Conservation (phyloP, 2,888 invertebrate species). For the Cephus runcator region DNA sequence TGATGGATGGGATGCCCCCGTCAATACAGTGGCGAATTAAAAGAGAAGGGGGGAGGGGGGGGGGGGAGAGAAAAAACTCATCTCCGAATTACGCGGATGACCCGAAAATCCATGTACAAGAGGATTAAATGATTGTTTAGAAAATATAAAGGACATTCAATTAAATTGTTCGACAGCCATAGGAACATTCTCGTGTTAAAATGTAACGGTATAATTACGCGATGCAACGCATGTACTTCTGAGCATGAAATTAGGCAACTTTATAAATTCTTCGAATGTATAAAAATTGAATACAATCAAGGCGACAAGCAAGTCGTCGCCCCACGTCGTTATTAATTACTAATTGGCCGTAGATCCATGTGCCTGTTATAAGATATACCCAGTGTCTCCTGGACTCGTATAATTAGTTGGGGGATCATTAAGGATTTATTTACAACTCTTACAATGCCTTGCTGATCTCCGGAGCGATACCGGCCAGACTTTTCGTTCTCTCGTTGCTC, state of each 20-base stretch:
- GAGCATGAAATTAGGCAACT: too few species aligned
- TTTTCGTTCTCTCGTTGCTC: slow-evolving; percentile 22
- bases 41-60: neutral
- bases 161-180: neutral
- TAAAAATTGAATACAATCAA: slow-evolving; percentile 37
- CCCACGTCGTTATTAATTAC: slow-evolving; percentile 49
- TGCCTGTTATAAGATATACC: slow-evolving; percentile 37
- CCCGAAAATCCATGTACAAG: neutral
- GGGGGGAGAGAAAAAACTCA: neutral
- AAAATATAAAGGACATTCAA: neutral
- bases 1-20: slow-evolving; percentile 21
- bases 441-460: slow-evolving; percentile 49
- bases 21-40: neutral
- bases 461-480: slow-evolving; percentile 38
- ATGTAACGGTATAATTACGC: neutral
- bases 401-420: slow-evolving; percentile 51
- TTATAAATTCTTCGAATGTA: too few species aligned
- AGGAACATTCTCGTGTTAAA: neutral
- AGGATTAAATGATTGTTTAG: neutral
- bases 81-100: neutral
- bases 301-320: slow-evolving; percentile 33
- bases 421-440: slow-evolving; percentile 55
- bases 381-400: slow-evolving; percentile 34
- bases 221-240: neutral
- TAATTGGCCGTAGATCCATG: slow-evolving; percentile 40